Conservation (phyloP, 2,888 invertebrate genomes). For the Xestia c-nigrum region DNA sequence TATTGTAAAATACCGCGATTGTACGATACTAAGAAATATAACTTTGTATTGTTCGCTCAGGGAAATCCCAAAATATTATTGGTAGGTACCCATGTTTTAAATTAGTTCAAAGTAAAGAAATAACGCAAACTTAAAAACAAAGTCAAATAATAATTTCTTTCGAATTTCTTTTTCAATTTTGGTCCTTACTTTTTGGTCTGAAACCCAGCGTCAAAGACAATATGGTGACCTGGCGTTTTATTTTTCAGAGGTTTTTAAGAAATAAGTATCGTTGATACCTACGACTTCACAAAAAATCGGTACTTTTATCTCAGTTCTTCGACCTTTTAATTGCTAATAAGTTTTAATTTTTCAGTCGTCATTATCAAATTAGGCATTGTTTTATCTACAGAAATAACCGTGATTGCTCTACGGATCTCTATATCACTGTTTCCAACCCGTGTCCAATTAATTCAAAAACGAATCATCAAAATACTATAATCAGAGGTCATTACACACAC, state of each 20-base stretch:
- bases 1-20: too few species aligned
- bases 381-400: conserved; percentile 4
- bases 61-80: not conserved
- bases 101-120: not conserved
- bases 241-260: not conserved
- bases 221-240: not conserved
- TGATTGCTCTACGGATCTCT: conserved; percentile 1
- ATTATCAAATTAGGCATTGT: conserved; percentile 24
- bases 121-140: not conserved
- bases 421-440: not conserved
- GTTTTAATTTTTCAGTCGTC: not conserved
- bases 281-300: not conserved
- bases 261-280: not conserved
- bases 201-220: not conserved
- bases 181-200: not conserved
- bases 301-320: conserved; percentile 17
- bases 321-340: conserved; percentile 27
- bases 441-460: conserved; percentile 29
- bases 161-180: not conserved
- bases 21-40: too few species aligned
- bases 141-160: not conserved
- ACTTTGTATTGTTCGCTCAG: too few species aligned
- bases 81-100: not conserved
- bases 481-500: conserved; percentile 16
- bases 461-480: conserved; percentile 10